These are phyloP conservation scores for Petrocephalus zakoni DNA, from an alignment of 2,113 vertebrate genomes.

Conservation along the genomic window DNA sequence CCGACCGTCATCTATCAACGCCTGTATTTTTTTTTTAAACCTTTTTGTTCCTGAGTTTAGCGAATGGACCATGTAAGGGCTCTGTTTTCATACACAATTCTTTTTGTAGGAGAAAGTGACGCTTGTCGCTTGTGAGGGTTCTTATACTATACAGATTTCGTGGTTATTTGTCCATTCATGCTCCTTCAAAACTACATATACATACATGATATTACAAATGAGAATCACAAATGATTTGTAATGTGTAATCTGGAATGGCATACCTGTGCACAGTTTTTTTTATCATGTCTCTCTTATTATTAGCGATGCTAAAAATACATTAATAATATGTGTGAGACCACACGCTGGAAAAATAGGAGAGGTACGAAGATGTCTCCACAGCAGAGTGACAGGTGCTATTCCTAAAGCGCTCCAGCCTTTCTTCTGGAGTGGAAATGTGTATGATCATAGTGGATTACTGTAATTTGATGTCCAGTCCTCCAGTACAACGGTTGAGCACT, in stretches of 20 bases:
- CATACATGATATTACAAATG: not conserved
- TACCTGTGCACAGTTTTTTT: too few relatives aligned
- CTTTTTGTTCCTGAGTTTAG: constrained; percentile 9
- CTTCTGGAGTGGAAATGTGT: not conserved
- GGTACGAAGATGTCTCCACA: not conserved
- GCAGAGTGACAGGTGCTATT: not conserved
- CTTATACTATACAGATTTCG: not conserved
- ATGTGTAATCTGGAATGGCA: not conserved
- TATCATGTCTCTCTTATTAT: not conserved
- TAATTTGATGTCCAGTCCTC: not conserved
- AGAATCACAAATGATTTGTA: not conserved
- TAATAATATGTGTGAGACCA: not conserved
- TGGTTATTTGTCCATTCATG: not conserved
- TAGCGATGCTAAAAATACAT: not conserved
- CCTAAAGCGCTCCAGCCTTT: not conserved
- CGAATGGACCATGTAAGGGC: not conserved
- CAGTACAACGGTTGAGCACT: not conserved
- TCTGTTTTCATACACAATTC: not conserved
- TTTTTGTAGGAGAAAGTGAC: not conserved
- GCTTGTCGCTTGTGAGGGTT: not conserved
- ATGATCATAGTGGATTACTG: not conserved
- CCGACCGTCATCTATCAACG: constrained; percentile 19
- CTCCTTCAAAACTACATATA: not conserved
- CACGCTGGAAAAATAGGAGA: not conserved
- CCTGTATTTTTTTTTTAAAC: not conserved